These are phyloP conservation scores for Leptestheria dahalacensis DNA, from an alignment of 1,140 invertebrate genomes.

Conservation along the genomic window DNA sequence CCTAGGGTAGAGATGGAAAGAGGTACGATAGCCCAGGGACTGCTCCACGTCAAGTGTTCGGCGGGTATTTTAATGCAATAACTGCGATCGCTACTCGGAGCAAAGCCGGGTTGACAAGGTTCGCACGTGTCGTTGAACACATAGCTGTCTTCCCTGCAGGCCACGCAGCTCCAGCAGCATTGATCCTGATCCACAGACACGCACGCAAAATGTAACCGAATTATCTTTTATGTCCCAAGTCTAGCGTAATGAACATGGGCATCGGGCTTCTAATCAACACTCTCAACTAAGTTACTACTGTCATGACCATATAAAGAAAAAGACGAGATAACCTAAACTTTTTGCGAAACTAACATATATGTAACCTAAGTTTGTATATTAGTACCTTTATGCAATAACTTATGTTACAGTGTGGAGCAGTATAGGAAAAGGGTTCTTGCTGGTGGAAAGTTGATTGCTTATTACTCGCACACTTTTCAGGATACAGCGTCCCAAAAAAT, in stretches of 20 bases:
- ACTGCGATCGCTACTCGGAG: slow-evolving; percentile 42
- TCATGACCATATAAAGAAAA: not conserved
- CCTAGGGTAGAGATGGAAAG: slow-evolving; percentile 47
- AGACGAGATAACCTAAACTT: not conserved
- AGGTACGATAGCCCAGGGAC: slow-evolving; percentile 47
- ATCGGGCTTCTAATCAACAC: too few species aligned
- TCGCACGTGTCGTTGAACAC: slow-evolving; percentile 50
- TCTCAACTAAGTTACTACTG: too few species aligned
- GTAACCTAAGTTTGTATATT: too few species aligned
- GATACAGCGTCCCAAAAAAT: too few species aligned
- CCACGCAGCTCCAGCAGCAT: slow-evolving; percentile 62
- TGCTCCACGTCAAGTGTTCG: slow-evolving; percentile 35
- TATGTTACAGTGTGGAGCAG: too few species aligned
- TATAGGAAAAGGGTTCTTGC: too few species aligned
- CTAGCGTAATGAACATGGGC: too few species aligned
- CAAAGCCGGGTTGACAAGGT: slow-evolving; percentile 43
- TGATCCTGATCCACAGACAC: slow-evolving; percentile 34
- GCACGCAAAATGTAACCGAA: slow-evolving; percentile 5
- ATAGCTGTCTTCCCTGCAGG: slow-evolving; percentile 46
- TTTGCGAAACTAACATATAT: too few species aligned
- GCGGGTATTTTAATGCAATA: slow-evolving; percentile 41
- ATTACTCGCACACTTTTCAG: too few species aligned
- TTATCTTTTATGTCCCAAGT: too few species aligned
- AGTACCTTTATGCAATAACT: too few species aligned
- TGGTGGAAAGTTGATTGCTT: too few species aligned